These are phyloP conservation scores for Neoniphon sammara DNA, from an alignment of 2,797 vertebrate species.

Conservation along the genomic window DNA sequence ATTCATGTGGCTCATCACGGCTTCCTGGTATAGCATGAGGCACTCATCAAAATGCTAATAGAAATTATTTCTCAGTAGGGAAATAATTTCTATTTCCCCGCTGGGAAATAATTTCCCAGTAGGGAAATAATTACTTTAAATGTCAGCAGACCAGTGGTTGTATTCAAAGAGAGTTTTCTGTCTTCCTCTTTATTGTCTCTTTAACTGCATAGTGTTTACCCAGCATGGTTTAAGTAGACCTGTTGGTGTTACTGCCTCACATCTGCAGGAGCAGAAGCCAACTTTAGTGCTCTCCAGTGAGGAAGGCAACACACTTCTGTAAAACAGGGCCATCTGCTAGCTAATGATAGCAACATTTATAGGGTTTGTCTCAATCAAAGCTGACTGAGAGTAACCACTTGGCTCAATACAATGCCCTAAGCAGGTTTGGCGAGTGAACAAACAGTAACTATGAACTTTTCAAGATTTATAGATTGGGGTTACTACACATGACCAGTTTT, in stretches of 20 bases:
- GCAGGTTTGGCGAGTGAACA: neutral
- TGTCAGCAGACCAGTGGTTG: slow-evolving; percentile 3
- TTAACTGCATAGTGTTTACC: neutral
- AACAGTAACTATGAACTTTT: neutral
- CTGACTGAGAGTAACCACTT: neutral
- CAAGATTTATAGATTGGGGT: neutral
- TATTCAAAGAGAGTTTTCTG: neutral
- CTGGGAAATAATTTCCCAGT: too few species aligned
- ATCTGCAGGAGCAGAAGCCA: neutral
- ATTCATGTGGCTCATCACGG: too few species aligned
- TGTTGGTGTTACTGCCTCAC: neutral
- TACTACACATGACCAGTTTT: neutral
- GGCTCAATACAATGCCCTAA: neutral
- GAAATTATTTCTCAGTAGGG: too few species aligned
- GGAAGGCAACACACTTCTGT: neutral
- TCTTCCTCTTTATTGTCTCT: neutral
- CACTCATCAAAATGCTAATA: too few species aligned
- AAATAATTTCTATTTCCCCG: neutral
- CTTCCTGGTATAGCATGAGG: too few species aligned
- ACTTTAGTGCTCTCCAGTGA: neutral
- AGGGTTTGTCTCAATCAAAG: neutral
- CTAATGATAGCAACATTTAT: slow-evolving; percentile 11
- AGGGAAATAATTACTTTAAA: neutral
- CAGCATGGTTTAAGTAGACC: neutral
- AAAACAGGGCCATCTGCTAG: slow-evolving; percentile 19